A percentile compares a stretch with the other conserved stretches of the same genome.
phyloP scores from a whole-genome alignment of 2,113 vertebrate species.

The Ploceus nigricollis region DNA sequence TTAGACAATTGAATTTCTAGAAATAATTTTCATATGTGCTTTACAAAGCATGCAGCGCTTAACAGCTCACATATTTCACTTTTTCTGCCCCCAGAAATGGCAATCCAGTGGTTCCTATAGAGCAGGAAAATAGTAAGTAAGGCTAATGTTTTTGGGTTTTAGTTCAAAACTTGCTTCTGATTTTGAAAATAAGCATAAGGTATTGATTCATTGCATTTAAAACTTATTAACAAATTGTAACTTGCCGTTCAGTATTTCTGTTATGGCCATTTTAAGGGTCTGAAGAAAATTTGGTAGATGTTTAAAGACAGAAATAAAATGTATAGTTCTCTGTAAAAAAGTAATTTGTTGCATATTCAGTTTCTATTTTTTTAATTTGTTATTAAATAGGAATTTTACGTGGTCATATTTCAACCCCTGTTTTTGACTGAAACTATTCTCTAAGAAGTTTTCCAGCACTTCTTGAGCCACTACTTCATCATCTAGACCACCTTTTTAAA shows the following conservation, averaged over 20 bases:
- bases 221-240: neutral
- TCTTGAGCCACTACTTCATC: neutral
- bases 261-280: neutral
- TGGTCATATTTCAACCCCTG: neutral
- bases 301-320: neutral
- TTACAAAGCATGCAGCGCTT: neutral
- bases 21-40: slow-evolving; percentile 2
- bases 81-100: slow-evolving; percentile 79
- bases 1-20: neutral
- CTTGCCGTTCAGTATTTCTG: neutral
- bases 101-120: slow-evolving; percentile 80
- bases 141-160: neutral
- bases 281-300: neutral
- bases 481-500: neutral
- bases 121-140: slow-evolving; percentile 81
- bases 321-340: neutral
- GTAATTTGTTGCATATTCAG: neutral
- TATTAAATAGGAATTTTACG: neutral
- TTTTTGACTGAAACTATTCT: neutral
- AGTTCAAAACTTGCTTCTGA: neutral
- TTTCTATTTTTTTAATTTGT: neutral
- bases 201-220: neutral
- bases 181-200: neutral
- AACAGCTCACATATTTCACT: slow-evolving; percentile 43
- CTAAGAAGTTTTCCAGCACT: neutral